Percentiles rank a stretch among this genome's conserved stretches.
Evolutionary conservation across 2,888 invertebrate genomes (phyloP).

Genomic region (Apodemia duryi): DNA sequence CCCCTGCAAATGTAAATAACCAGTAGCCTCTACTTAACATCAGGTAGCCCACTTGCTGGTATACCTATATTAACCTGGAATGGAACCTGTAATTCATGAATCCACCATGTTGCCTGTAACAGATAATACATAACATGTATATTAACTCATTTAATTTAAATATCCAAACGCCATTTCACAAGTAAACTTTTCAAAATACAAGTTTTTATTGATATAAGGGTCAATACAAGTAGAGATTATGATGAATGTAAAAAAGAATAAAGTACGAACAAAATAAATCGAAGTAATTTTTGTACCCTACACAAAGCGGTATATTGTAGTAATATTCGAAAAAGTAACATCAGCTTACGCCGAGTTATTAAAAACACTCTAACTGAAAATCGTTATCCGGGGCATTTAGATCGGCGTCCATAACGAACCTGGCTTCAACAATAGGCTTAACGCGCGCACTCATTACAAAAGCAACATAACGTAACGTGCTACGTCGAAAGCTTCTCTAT

Average conservation of each 20-base stretch:
- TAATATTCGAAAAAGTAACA: conserved; percentile 38
- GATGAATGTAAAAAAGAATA: conserved; percentile 1
- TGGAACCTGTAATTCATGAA: no score
- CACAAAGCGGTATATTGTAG: conserved; percentile 20
- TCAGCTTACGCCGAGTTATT: conserved; percentile 71
- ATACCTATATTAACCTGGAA: no score
- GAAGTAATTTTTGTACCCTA: conserved; percentile 15
- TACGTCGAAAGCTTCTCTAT: conserved; percentile 76
- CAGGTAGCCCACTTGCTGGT: no score
- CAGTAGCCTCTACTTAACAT: no score
- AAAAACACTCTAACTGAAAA: conserved; percentile 78
- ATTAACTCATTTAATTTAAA: no score
- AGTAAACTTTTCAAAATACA: no score
- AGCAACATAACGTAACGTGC: conserved; percentile 77
- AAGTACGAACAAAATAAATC: conserved; percentile 9
- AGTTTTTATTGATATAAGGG: not conserved
- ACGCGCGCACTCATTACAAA: conserved; percentile 78
- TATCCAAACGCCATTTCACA: no score
- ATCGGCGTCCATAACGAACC: conserved; percentile 76
- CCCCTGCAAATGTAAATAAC: no score
- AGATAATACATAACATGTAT: no score
- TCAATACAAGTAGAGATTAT: not conserved
- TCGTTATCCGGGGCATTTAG: conserved; percentile 72
- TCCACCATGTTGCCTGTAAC: no score
- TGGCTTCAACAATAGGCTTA: conserved; percentile 77